Evolutionary conservation across 1,140 invertebrate species (phyloP).

Genomic region (Octopus sinensis): DNA sequence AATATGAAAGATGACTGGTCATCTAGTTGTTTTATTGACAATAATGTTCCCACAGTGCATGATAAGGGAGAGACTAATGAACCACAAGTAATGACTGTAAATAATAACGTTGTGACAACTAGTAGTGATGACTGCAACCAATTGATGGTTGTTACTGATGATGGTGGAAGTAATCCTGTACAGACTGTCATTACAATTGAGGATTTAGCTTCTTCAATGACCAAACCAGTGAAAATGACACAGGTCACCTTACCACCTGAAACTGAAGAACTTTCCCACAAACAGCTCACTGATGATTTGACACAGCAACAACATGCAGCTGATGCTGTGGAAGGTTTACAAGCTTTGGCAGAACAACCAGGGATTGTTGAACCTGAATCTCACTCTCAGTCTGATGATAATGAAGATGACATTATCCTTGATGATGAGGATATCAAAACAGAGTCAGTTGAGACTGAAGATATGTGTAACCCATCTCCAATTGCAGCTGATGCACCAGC

Average conservation of each 20-base stretch:
- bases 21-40: conserved; percentile 25
- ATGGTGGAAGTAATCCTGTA: conserved; percentile 20
- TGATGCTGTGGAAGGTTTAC: conserved; percentile 51
- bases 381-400: conserved; percentile 28
- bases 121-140: conserved; percentile 27
- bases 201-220: conserved; percentile 31
- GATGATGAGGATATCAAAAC: conserved; percentile 24
- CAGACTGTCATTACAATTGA: conserved; percentile 33
- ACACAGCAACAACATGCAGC: conserved; percentile 41
- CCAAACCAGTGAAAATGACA: conserved; percentile 25
- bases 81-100: conserved; percentile 37
- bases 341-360: conserved; percentile 47
- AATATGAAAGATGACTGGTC: conserved; percentile 48
- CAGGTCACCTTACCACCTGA: conserved; percentile 7
- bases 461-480: not conserved
- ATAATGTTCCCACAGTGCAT: not conserved
- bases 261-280: not conserved
- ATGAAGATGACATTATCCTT: conserved; percentile 25
- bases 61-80: conserved; percentile 16
- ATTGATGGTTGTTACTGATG: conserved; percentile 31
- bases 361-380: conserved; percentile 33
- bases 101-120: conserved; percentile 37
- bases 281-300: not conserved
- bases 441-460: conserved; percentile 22
- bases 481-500: conserved; percentile 9